Conservation (phyloP, 2,888 invertebrate species). For the Hipparchia semele region DNA sequence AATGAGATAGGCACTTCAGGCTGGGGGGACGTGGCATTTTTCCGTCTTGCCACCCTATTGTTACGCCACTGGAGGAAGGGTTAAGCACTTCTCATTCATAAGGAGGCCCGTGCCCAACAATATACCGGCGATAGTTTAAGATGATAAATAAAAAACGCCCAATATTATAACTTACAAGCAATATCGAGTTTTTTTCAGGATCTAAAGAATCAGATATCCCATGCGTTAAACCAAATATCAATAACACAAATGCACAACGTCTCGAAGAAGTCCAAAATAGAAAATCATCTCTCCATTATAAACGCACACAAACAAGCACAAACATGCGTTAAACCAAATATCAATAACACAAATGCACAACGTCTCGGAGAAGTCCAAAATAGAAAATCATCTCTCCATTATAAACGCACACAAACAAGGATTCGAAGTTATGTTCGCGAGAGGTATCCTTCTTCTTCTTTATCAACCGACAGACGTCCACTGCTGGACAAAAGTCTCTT, state of each 20-base stretch:
- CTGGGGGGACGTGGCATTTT: no score
- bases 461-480: no score
- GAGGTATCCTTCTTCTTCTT: constrained; percentile 46
- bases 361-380: constrained; percentile 60
- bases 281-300: constrained; percentile 51
- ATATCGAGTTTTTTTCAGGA: constrained; percentile 47
- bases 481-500: no score
- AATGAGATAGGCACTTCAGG: no score
- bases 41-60: no score
- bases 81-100: no score
- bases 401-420: constrained; percentile 53
- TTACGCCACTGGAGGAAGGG: no score
- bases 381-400: constrained; percentile 49
- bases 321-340: constrained; percentile 55
- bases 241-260: constrained; percentile 61
- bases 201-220: constrained; percentile 54
- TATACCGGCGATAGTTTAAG: no score
- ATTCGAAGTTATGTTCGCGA: constrained; percentile 56
- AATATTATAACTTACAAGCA: neutral
- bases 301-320: constrained; percentile 51
- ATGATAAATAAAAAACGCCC: no score
- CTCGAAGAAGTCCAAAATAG: constrained; percentile 61
- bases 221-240: constrained; percentile 56
- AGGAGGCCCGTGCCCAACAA: no score
- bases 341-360: constrained; percentile 62